phyloP scores from a whole-genome alignment of 2,888 invertebrate genomes.

The Macrophya alboannulata region DNA sequence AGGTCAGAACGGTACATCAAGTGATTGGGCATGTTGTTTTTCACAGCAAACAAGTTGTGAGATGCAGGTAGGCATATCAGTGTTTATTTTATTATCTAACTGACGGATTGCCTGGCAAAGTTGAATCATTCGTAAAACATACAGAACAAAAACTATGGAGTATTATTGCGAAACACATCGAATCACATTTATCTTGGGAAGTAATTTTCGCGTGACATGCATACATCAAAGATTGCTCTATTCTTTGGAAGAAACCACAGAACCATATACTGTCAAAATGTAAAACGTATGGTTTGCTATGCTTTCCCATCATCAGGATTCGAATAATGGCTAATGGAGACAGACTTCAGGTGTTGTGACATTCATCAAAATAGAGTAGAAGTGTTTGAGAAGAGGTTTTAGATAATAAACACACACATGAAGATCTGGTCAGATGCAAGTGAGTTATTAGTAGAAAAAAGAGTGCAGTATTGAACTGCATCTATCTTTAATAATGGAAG shows the following conservation, averaged over 20 bases:
- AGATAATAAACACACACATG: not conserved
- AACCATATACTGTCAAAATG: not conserved
- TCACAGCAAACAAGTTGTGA: not conserved
- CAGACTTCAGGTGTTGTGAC: not conserved
- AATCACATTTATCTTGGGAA: not conserved
- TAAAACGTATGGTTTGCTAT: not conserved
- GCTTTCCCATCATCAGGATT: constrained; percentile 1
- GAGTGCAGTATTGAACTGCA: not conserved
- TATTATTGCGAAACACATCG: not conserved
- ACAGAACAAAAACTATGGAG: not conserved
- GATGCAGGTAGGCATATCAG: not conserved
- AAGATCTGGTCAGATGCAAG: constrained; percentile 10
- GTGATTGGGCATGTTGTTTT: not conserved
- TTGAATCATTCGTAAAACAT: not conserved
- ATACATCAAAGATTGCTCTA: no score
- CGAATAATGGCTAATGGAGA: not conserved
- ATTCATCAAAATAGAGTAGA: not conserved
- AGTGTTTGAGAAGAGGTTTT: not conserved
- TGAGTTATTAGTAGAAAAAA: not conserved
- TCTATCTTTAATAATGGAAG: not conserved
- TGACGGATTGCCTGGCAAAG: not conserved
- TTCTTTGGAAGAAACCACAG: not conserved
- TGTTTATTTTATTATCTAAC: not conserved
- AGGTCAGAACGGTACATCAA: not conserved
- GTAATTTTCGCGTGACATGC: constrained; percentile 12